Evolutionary conservation across 2,888 invertebrate species (phyloP).

Genomic region (Macrophya alboannulata): DNA sequence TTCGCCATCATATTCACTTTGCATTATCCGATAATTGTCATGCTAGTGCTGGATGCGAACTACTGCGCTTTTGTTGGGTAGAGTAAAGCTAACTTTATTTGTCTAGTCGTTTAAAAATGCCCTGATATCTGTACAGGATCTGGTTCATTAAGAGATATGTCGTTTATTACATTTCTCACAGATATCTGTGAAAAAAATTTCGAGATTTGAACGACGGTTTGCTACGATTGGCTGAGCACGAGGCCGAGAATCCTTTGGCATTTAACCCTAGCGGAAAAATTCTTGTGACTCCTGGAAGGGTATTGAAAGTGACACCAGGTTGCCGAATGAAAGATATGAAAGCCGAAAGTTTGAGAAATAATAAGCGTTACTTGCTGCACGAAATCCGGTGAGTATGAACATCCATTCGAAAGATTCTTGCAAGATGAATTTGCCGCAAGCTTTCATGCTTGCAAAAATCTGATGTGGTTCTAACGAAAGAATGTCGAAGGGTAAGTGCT

Average conservation of each 20-base stretch:
- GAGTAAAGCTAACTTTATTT: background rate
- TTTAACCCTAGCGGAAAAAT: background rate
- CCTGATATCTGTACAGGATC: background rate
- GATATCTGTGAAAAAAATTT: slow-evolving; percentile 8
- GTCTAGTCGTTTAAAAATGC: background rate
- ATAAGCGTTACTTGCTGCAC: background rate
- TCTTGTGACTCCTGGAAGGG: background rate
- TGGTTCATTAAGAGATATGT: too few species aligned
- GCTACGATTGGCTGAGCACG: background rate
- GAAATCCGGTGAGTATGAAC: background rate
- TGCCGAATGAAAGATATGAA: background rate
- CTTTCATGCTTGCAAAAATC: too few species aligned
- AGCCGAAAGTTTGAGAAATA: background rate
- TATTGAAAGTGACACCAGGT: background rate
- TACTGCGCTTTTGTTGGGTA: background rate
- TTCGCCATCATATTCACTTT: background rate
- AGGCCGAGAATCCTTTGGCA: background rate
- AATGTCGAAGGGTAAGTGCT: too few species aligned
- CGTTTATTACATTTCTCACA: background rate
- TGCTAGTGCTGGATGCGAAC: background rate
- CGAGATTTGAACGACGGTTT: background rate
- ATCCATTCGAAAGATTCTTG: background rate
- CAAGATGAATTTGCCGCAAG: too few species aligned
- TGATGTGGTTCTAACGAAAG: too few species aligned
- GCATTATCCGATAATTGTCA: background rate